A percentile compares a stretch with the other conserved stretches of the same genome.
Evolutionary conservation across 2,113 vertebrate genomes (phyloP).

Genomic region (Nothobranchius kuhntae): DNA sequence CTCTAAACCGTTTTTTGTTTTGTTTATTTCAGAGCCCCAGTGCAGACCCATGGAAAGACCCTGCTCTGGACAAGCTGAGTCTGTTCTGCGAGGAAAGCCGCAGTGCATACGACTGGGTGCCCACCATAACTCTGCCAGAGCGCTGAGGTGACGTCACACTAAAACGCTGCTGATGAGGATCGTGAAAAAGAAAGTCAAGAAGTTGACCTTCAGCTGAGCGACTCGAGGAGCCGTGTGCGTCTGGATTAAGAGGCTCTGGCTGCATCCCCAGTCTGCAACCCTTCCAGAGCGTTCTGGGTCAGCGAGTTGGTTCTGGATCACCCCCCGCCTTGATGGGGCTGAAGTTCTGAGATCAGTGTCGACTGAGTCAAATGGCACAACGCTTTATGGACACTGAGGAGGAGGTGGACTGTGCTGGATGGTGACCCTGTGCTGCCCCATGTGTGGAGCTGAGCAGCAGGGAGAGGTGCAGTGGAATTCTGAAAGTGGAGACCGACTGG

Average conservation of each 20-base stretch:
- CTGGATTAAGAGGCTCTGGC: conserved; percentile 77
- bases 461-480: conserved; percentile 48
- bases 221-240: conserved; percentile 78
- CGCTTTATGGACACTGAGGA: conserved; percentile 69
- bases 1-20: conserved; percentile 11
- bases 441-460: conserved; percentile 16
- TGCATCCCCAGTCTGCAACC: conserved; percentile 32
- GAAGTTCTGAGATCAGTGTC: conserved; percentile 71
- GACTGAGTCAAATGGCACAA: conserved; percentile 70
- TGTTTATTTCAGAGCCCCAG: conserved; percentile 83
- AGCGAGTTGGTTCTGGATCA: conserved; percentile 76
- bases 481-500: conserved; percentile 39
- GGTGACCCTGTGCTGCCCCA: conserved; percentile 20
- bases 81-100: conserved; percentile 93
- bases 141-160: conserved; percentile 72
- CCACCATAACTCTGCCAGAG: conserved; percentile 90
- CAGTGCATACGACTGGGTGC: conserved; percentile 93
- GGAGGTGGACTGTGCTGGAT: conserved; percentile 43
- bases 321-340: conserved; percentile 70
- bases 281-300: conserved; percentile 64
- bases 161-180: conserved; percentile 41
- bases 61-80: conserved; percentile 87
- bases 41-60: conserved; percentile 91
- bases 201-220: conserved; percentile 73
- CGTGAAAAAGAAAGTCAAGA: conserved; percentile 68